Evolutionary conservation across 2,888 invertebrate species (phyloP).

Genomic region (Apeira syringaria): DNA sequence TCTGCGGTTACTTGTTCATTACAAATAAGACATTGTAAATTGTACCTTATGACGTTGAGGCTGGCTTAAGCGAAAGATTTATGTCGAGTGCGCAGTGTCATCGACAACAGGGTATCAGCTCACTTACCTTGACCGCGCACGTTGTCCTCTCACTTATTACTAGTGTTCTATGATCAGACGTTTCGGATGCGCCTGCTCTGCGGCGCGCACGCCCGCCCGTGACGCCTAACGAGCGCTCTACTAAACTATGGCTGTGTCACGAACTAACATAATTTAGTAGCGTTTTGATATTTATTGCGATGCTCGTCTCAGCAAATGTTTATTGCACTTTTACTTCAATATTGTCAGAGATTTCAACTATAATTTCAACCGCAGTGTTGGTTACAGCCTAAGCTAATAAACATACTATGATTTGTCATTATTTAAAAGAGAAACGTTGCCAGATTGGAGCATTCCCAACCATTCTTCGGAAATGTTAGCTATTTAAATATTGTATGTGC

Average conservation of each 20-base stretch:
- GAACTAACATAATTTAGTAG: constrained; percentile 11
- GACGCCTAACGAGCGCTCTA: constrained; percentile 27
- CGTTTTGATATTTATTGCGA: constrained; percentile 5
- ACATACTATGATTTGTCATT: too few relatives aligned
- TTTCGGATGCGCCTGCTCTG: constrained; percentile 43
- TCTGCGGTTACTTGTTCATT: constrained; percentile 33
- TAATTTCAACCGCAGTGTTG: too few relatives aligned
- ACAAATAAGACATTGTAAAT: constrained; percentile 36
- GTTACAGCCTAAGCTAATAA: too few relatives aligned
- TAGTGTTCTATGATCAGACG: constrained; percentile 49
- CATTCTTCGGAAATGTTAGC: too few relatives aligned
- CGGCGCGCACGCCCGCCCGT: not conserved
- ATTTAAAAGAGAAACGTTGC: too few relatives aligned
- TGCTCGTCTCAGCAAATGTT: not conserved
- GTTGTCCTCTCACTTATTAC: constrained; percentile 72
- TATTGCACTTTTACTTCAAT: too few relatives aligned
- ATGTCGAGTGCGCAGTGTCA: constrained; percentile 63
- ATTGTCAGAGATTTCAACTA: too few relatives aligned
- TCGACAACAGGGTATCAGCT: constrained; percentile 62
- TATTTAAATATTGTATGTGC: too few relatives aligned
- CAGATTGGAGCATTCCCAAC: too few relatives aligned
- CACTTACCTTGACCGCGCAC: constrained; percentile 77
- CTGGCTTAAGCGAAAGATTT: constrained; percentile 55
- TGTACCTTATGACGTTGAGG: constrained; percentile 47
- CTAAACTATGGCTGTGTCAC: constrained; percentile 27